Evolutionary conservation across 2,888 invertebrate species (phyloP).

Genomic region (Chymomyza amoena): DNA sequence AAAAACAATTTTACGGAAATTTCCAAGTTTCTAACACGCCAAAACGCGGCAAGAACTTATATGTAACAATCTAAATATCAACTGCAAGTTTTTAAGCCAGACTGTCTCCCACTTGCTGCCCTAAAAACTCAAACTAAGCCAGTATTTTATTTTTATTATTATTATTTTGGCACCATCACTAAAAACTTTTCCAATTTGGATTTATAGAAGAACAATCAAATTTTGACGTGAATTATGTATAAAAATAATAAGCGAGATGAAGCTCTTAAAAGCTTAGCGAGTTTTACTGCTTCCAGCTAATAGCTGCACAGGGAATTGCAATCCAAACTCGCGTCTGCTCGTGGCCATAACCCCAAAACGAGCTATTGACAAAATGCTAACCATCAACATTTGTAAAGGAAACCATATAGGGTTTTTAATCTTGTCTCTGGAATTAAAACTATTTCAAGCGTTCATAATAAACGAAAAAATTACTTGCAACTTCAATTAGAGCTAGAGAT

Average conservation of each 20-base stretch:
- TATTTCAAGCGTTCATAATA: conserved; percentile 22
- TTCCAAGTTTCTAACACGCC: not conserved
- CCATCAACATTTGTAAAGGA: too few species aligned
- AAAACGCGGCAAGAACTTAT: conserved; percentile 14
- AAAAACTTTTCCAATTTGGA: conserved; percentile 64
- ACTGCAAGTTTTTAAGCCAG: not conserved
- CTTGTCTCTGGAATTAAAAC: conserved; percentile 9
- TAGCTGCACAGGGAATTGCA: too few species aligned
- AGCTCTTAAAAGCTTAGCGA: too few species aligned
- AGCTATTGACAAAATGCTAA: too few species aligned
- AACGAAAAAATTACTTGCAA: not conserved
- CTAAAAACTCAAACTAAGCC: conserved; percentile 28
- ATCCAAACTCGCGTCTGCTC: not conserved
- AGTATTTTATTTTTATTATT: not conserved
- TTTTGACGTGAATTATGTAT: not conserved
- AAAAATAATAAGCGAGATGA: too few species aligned
- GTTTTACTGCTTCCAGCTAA: too few species aligned
- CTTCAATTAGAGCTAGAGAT: too few species aligned
- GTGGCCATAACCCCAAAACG: too few species aligned
- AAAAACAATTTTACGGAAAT: not conserved
- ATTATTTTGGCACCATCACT: conserved; percentile 1
- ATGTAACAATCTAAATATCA: conserved; percentile 5
- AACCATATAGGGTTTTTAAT: conserved; percentile 26
- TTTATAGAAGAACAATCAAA: conserved; percentile 38
- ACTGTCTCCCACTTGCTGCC: conserved; percentile 5